phyloP scores from a whole-genome alignment of 2,888 invertebrate species.

The Drosophila kambysellisi region DNA sequence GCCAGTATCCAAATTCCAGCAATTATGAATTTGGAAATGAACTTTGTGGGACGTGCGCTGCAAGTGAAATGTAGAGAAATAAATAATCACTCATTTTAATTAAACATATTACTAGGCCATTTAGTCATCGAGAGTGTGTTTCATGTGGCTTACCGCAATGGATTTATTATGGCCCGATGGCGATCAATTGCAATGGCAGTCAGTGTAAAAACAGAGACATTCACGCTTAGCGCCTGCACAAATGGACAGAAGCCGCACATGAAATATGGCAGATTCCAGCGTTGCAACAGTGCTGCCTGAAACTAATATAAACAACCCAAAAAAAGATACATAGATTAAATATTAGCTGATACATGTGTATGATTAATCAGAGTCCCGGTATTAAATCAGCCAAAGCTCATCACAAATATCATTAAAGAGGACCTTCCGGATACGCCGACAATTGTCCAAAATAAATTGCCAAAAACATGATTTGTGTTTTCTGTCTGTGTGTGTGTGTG shows the following conservation, averaged over 20 bases:
- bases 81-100: constrained; percentile 27
- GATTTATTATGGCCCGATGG: constrained; percentile 91
- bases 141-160: constrained; percentile 88
- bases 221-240: constrained; percentile 93
- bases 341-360: neutral
- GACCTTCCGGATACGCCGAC: constrained; percentile 14
- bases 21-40: constrained; percentile 90
- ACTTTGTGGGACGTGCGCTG: constrained; percentile 91
- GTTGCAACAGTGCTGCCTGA: constrained; percentile 94
- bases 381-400: constrained; percentile 17
- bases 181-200: constrained; percentile 95
- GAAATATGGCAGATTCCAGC: constrained; percentile 93
- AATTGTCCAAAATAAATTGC: constrained; percentile 28
- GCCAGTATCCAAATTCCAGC: constrained; percentile 91
- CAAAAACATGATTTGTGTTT: constrained; percentile 27
- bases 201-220: constrained; percentile 95
- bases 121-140: constrained; percentile 12
- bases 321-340: neutral
- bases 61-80: neutral
- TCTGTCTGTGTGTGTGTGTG: neutral
- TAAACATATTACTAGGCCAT: constrained; percentile 3
- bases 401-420: constrained; percentile 29
- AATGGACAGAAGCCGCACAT: constrained; percentile 96
- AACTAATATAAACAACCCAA: constrained; percentile 86
- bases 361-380: constrained; percentile 2